A percentile compares a stretch with the other conserved stretches of the same genome.
Conservation (phyloP, 2,113 vertebrate species). For the Eudyptes chrysolophus region DNA sequence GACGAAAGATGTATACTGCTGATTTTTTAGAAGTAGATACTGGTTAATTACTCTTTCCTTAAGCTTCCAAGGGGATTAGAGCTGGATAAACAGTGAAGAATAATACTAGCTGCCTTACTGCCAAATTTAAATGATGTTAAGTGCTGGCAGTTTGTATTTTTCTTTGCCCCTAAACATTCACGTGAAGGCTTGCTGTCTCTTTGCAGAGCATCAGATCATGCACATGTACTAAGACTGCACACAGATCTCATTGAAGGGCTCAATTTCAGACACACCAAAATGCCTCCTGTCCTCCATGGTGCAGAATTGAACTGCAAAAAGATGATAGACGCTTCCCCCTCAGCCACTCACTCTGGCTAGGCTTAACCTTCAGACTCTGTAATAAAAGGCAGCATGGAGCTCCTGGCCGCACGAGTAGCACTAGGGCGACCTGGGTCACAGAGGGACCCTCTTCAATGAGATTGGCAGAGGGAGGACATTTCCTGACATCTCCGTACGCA, state of each 20-base stretch:
- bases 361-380: neutral
- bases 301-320: neutral
- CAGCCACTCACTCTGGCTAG: neutral
- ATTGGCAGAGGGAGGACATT: neutral
- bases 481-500: rapidly evolving
- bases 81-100: neutral
- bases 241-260: neutral
- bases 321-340: neutral
- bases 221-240: neutral
- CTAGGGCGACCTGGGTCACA: neutral
- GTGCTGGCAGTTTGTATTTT: neutral
- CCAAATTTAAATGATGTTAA: neutral
- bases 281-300: neutral
- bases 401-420: rapidly evolving
- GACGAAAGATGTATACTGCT: neutral
- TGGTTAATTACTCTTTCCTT: neutral
- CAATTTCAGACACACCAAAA: neutral
- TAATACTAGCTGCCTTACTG: neutral
- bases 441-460: neutral
- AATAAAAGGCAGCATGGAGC: neutral
- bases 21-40: neutral
- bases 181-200: neutral
- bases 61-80: neutral
- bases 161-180: neutral
- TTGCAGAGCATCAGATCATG: neutral